Base-by-base conservation (phyloP, 2,888 invertebrate species). In the Sinohyriopsis cumingii region DNA sequence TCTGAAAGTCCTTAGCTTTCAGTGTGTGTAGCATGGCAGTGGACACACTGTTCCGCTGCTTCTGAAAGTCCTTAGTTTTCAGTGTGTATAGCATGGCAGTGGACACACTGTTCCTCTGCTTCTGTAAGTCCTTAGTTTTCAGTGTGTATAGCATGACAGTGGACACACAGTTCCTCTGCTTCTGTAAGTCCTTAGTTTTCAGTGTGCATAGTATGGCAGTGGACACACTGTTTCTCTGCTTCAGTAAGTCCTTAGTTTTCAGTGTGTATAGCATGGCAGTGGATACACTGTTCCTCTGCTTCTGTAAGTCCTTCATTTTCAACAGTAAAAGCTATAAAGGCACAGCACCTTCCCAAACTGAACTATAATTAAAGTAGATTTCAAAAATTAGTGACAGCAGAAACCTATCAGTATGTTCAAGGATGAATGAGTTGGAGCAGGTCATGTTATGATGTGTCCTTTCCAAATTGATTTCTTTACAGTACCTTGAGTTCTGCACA, bases 61-160 rank as follows among this genome's bases (percentile, higher is more conserved):
- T 98, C 92, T 92, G 96, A 96, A 92, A 95, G 95, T 94, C 33
- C 33, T 33, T 33, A 33, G 7, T 98, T 92, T 98, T 99, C 91
- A 94, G 94, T 77, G 98, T 99, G 28, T 28, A 28, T 59, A 75
- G 72, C 66, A 77, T 77, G 77, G 75, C 77, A 24, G 77, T 28
- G 28, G 28, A 28, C 28, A 28, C 28, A 28, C 28, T 28, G 28
- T 28, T n/a, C n/a, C n/a, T 99, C 28, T 28, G 28, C 5, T 28
- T 28, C 28, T 28, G 28, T 5, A 28, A 28, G 28, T 28, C 5
- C 28, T 28, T 28, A 28, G 28, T 28, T 28, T 98, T 99, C 91
- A 94, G 94, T 77, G 98, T 98, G 0, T 98, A 97, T 90, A 94
- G 95, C n/a, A 97, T 97, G 95, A 98, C 98, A 0, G 97, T 99